Conservation (phyloP, 2,113 vertebrate genomes). For the Atlantisia rogersi region DNA sequence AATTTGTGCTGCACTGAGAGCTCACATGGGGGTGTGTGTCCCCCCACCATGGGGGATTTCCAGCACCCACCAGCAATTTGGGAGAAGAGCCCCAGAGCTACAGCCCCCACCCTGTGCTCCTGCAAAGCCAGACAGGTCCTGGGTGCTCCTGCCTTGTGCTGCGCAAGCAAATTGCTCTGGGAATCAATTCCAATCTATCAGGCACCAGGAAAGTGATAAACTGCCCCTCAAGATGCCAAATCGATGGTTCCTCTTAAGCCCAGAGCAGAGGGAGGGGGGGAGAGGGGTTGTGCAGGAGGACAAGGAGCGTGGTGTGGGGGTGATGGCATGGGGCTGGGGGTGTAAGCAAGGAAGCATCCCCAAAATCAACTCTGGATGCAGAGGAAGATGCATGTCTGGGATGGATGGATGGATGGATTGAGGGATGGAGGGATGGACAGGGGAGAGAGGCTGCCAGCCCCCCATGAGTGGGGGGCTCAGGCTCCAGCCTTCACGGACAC, state of each 20-base stretch:
- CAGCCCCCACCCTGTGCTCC: too few relatives aligned
- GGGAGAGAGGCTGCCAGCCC: not conserved
- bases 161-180: not conserved
- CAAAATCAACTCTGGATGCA: fast-evolving
- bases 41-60: not conserved
- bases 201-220: not conserved
- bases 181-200: not conserved
- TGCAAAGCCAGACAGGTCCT: fast-evolving
- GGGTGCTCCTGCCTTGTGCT: not conserved
- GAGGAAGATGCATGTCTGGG: fast-evolving
- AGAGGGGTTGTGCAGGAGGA: not conserved
- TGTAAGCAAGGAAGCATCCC: not conserved
- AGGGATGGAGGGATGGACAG: too few relatives aligned
- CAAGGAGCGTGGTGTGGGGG: not conserved
- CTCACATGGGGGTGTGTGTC: fast-evolving
- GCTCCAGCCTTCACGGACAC: not conserved
- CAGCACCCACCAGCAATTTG: not conserved
- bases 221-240: not conserved
- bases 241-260: not conserved
- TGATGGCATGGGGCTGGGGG: fast-evolving
- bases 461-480: fast-evolving
- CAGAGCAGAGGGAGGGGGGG: not conserved
- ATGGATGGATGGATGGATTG: not conserved
- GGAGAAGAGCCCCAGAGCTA: not conserved
- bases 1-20: not conserved